phyloP scores from a whole-genome alignment of 2,797 vertebrate genomes.

The Hippopotamyrus pictus region DNA sequence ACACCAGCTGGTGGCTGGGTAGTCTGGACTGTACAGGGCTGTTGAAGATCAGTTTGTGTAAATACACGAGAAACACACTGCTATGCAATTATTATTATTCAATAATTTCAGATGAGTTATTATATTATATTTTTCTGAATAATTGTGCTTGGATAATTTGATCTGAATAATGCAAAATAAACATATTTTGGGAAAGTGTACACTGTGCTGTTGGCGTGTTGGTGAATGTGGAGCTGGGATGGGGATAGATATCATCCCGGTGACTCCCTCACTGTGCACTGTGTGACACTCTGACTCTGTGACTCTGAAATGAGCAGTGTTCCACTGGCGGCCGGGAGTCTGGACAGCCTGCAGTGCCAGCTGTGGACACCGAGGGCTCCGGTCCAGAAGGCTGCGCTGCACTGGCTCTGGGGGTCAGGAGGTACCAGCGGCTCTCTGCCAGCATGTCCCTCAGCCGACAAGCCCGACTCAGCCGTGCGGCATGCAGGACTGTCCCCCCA shows the following conservation, averaged over 20 bases:
- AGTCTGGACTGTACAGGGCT: not conserved
- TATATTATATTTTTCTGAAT: not conserved
- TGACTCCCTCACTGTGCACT: not conserved
- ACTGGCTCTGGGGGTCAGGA: slow-evolving; percentile 44
- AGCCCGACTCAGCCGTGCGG: slow-evolving; percentile 60
- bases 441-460: slow-evolving; percentile 56
- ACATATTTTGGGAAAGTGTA: not conserved
- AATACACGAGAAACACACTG: no score
- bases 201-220: not conserved
- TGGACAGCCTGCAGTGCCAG: slow-evolving; percentile 73
- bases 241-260: not conserved
- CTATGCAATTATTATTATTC: not conserved
- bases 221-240: not conserved
- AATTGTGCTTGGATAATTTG: not conserved
- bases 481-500: slow-evolving; percentile 67
- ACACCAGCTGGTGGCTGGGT: not conserved
- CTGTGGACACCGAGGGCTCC: slow-evolving; percentile 71
- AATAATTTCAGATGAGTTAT: not conserved
- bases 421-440: slow-evolving; percentile 59
- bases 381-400: slow-evolving; percentile 58
- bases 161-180: not conserved
- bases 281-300: not conserved
- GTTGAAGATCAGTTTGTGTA: not conserved
- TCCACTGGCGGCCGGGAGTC: slow-evolving; percentile 63
- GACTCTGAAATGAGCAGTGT: slow-evolving; percentile 49